A percentile compares a stretch with the other conserved stretches of the same genome.
phyloP scores from a whole-genome alignment of 1,140 invertebrate species.

The Drosophila nannoptera region DNA sequence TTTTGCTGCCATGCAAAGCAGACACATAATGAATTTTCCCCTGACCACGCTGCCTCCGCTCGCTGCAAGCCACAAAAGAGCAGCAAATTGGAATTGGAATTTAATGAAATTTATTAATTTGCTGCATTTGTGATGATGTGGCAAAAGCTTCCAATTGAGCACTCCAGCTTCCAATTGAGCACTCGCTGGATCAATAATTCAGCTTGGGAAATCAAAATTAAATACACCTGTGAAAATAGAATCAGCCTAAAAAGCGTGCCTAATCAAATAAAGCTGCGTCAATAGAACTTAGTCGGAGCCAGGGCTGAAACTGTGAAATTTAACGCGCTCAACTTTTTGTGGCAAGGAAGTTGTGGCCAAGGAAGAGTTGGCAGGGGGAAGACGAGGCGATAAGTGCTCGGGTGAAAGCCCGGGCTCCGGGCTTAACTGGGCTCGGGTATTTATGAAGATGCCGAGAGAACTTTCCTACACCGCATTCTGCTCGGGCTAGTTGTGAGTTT shows the following conservation, averaged over 20 bases:
- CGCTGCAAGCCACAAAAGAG: slow-evolving; percentile 39
- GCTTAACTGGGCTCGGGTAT: too few relatives aligned
- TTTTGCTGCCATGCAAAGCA: slow-evolving; percentile 35
- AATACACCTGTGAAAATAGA: slow-evolving; percentile 19
- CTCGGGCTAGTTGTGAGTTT: not conserved
- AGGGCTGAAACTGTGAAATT: slow-evolving; percentile 12
- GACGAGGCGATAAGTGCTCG: slow-evolving; percentile 7
- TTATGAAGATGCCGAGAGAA: slow-evolving; percentile 8
- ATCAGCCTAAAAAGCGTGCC: slow-evolving; percentile 1
- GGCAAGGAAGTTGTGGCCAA: slow-evolving; percentile 11
- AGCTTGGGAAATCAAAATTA: not conserved
- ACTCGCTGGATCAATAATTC: slow-evolving; percentile 3
- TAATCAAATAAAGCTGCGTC: slow-evolving; percentile 17
- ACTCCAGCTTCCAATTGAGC: slow-evolving; percentile 5
- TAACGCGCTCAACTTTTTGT: slow-evolving; percentile 22
- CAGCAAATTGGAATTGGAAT: slow-evolving; percentile 63
- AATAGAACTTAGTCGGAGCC: not conserved
- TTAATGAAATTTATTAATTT: slow-evolving; percentile 59
- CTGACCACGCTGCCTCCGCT: slow-evolving; percentile 6
- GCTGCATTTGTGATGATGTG: slow-evolving; percentile 57
- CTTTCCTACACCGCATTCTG: slow-evolving; percentile 2
- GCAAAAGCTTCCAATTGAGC: slow-evolving; percentile 33
- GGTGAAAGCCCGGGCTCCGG: too few relatives aligned
- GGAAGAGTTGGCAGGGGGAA: slow-evolving; percentile 5
- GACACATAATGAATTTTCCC: slow-evolving; percentile 39